Evolutionary conservation across 2,113 vertebrate genomes (phyloP).

Genomic region (Seriola quinqueradiata): DNA sequence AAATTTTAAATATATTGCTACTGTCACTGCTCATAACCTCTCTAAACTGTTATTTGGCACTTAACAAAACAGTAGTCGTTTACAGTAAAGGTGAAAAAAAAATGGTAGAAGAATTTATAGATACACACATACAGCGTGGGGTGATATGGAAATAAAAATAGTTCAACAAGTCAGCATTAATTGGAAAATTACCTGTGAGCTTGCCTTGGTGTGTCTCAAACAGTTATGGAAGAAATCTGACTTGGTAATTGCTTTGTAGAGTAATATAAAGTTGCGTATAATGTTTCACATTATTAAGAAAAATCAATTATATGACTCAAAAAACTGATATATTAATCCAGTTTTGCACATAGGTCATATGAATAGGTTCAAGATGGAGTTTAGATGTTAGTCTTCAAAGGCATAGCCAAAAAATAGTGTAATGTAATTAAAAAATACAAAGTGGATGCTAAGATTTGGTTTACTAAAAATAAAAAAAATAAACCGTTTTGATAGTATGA

Average conservation of each 20-base stretch:
- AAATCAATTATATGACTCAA: slow-evolving; percentile 6
- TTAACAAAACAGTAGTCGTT: slow-evolving; percentile 22
- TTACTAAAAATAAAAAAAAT: slow-evolving; percentile 25
- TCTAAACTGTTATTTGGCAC: slow-evolving; percentile 33
- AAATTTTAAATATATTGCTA: slow-evolving; percentile 21
- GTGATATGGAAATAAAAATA: neutral
- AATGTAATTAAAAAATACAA: slow-evolving; percentile 13
- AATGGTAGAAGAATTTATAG: slow-evolving; percentile 8
- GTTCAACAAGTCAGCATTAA: neutral
- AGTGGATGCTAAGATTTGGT: neutral
- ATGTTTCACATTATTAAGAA: slow-evolving; percentile 3
- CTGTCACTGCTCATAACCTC: slow-evolving; percentile 10
- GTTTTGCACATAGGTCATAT: neutral
- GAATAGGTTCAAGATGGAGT: slow-evolving; percentile 2
- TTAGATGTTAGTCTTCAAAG: slow-evolving; percentile 9
- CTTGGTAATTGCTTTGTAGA: neutral
- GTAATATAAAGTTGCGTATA: neutral
- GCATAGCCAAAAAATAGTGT: neutral
- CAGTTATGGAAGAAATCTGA: neutral
- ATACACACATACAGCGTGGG: neutral
- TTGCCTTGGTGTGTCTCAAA: neutral
- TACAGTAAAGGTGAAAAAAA: slow-evolving; percentile 5
- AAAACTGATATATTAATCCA: neutral
- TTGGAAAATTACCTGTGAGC: neutral
- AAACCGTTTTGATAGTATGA: neutral